A percentile compares a stretch with the other conserved stretches of the same genome.
Evolutionary conservation across 1,140 invertebrate genomes (phyloP).

Genomic region (Cyclargus thomasi): DNA sequence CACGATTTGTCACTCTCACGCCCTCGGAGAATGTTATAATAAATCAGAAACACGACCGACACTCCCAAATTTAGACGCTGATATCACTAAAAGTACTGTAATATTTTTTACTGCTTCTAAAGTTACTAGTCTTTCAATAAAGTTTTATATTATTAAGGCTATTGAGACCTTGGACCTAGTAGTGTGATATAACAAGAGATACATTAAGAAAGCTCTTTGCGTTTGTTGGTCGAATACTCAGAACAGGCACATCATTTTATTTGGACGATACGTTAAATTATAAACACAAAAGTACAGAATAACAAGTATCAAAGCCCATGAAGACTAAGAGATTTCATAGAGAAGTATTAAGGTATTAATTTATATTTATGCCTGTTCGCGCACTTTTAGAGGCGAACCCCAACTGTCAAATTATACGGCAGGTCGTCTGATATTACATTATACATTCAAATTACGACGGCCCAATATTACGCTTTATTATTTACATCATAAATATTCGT

Average conservation of each 20-base stretch:
- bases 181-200: no score
- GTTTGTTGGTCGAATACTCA: neutral
- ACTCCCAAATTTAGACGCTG: neutral
- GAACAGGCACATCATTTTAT: neutral
- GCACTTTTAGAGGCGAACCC: neutral
- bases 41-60: neutral
- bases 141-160: no score
- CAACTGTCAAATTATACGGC: neutral
- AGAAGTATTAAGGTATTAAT: neutral
- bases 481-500: neutral
- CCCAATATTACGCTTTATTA: neutral
- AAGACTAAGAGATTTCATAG: neutral
- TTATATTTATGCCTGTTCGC: neutral
- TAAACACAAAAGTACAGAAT: neutral
- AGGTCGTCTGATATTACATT: neutral
- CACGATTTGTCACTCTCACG: neutral
- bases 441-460: slow-evolving; percentile 2
- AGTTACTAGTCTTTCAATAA: no score
- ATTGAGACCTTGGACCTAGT: no score
- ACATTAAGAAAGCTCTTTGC: no score
- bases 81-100: neutral
- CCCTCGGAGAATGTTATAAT: neutral
- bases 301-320: neutral
- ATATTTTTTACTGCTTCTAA: neutral
- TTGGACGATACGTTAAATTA: neutral